Evolutionary conservation across 2,113 vertebrate genomes (phyloP).

Genomic region (Heterotis niloticus): DNA sequence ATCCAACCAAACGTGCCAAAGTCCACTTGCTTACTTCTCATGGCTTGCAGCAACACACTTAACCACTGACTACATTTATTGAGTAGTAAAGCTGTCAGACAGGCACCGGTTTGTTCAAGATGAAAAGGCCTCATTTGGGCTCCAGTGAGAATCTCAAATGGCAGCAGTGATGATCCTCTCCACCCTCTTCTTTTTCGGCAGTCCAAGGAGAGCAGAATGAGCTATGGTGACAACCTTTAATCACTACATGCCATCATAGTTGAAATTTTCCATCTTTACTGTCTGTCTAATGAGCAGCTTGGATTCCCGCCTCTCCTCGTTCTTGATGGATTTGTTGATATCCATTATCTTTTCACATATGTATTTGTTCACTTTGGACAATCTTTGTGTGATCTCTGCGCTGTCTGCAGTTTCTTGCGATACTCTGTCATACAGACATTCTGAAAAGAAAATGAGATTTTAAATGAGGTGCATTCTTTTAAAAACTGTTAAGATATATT

Average conservation of each 20-base stretch:
- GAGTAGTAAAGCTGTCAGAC: slow-evolving; percentile 63
- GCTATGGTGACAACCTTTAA: slow-evolving; percentile 50
- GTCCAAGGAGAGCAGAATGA: slow-evolving; percentile 54
- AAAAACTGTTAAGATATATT: not conserved
- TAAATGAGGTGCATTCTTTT: not conserved
- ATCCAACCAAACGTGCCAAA: not conserved
- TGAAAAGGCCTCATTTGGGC: slow-evolving; percentile 43
- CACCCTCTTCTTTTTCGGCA: slow-evolving; percentile 45
- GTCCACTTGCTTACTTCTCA: slow-evolving; percentile 34
- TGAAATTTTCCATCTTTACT: slow-evolving; percentile 75
- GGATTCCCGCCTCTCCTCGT: slow-evolving; percentile 95
- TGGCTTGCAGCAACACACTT: slow-evolving; percentile 28
- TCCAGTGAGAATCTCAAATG: slow-evolving; percentile 49
- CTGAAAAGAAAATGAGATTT: slow-evolving; percentile 56
- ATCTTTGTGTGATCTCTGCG: slow-evolving; percentile 96
- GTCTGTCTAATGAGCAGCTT: slow-evolving; percentile 80
- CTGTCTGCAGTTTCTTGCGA: slow-evolving; percentile 98
- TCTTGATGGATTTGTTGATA: slow-evolving; percentile 99
- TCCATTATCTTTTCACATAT: slow-evolving; percentile 99
- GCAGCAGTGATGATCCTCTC: slow-evolving; percentile 41
- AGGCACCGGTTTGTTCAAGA: slow-evolving; percentile 38
- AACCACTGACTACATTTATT: slow-evolving; percentile 23
- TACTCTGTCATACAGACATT: slow-evolving; percentile 98
- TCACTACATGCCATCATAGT: slow-evolving; percentile 70
- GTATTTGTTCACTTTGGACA: slow-evolving; percentile 99